phyloP scores from a whole-genome alignment of 2,797 vertebrate genomes.

The Rousettus madagascariensis region DNA sequence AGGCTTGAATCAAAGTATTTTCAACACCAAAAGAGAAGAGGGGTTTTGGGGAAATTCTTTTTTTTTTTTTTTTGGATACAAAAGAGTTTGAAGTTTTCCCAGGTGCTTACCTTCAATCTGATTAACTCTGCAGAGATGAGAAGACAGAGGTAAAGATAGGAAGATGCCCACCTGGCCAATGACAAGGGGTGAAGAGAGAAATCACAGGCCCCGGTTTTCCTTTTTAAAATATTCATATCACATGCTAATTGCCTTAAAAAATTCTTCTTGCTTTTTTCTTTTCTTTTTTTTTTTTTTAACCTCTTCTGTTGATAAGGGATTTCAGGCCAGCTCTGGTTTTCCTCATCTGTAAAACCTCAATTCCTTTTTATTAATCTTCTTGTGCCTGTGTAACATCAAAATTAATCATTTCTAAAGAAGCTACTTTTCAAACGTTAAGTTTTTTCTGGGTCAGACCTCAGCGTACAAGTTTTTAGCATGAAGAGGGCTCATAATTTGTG shows the following conservation, averaged over 20 bases:
- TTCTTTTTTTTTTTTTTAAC: constrained; percentile 60
- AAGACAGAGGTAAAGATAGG: not conserved
- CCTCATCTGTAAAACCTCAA: constrained; percentile 84
- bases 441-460: constrained; percentile 70
- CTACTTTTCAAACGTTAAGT: constrained; percentile 67
- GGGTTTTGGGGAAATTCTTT: not conserved
- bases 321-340: constrained; percentile 85
- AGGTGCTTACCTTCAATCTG: not conserved
- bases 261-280: not conserved
- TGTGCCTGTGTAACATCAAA: constrained; percentile 80
- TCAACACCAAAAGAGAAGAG: not conserved
- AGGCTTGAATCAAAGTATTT: not conserved
- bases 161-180: not conserved
- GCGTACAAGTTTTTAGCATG: constrained; percentile 47
- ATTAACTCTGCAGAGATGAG: constrained; percentile 24
- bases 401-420: constrained; percentile 85
- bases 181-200: constrained; percentile 79
- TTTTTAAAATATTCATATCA: constrained; percentile 80
- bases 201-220: constrained; percentile 68
- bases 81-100: not conserved
- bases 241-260: constrained; percentile 79
- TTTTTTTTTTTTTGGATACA: not conserved
- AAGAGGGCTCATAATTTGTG: constrained; percentile 43
- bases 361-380: constrained; percentile 85
- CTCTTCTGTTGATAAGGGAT: constrained; percentile 84